Percentiles rank a stretch among this genome's conserved stretches.
Evolutionary conservation across 2,888 invertebrate species (phyloP).

Genomic region (Heliconius charithonia): DNA sequence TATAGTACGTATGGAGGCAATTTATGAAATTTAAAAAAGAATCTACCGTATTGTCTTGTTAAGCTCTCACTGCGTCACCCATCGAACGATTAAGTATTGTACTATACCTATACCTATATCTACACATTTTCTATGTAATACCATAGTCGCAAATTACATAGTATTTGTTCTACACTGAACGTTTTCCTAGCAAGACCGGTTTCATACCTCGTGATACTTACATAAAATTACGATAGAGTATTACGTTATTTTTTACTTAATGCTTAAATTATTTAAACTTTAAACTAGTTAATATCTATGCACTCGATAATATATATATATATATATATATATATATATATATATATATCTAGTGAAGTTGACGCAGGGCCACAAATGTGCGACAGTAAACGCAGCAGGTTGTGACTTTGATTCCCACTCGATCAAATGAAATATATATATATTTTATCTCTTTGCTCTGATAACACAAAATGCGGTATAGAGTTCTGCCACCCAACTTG

Average conservation of each 20-base stretch:
- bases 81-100: neutral
- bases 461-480: too few relatives aligned
- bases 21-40: too few relatives aligned
- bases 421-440: too few relatives aligned
- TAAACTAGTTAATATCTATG: neutral
- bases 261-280: slow-evolving; percentile 8
- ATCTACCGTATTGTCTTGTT: neutral
- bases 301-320: neutral
- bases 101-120: neutral
- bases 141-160: neutral
- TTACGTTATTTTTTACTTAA: slow-evolving; percentile 10
- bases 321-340: too few relatives aligned
- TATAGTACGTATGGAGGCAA: too few relatives aligned
- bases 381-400: too few relatives aligned
- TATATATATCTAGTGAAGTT: too few relatives aligned
- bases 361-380: too few relatives aligned
- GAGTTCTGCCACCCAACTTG: too few relatives aligned
- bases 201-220: slow-evolving; percentile 14
- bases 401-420: too few relatives aligned
- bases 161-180: slow-evolving; percentile 1
- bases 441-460: too few relatives aligned
- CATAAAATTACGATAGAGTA: slow-evolving; percentile 15
- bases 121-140: neutral
- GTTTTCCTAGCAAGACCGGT: slow-evolving; percentile 6
- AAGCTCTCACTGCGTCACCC: slow-evolving; percentile 2